Evolutionary conservation across 2,797 vertebrate species (phyloP).

Genomic region (Rhabdomys pumilio): DNA sequence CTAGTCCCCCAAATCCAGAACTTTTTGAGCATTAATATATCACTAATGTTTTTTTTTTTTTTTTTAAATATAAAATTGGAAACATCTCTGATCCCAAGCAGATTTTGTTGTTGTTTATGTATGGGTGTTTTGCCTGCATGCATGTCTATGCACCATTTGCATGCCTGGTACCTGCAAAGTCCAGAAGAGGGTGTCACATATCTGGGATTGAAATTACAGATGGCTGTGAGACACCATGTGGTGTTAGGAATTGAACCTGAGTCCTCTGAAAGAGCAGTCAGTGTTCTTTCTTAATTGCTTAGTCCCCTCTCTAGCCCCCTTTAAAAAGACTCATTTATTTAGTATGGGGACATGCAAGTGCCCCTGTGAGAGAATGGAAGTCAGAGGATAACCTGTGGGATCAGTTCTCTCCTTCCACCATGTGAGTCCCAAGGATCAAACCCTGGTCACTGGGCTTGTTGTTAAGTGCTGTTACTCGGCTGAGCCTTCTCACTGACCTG

Average conservation of each 20-base stretch:
- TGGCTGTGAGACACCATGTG: background rate
- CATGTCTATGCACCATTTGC: background rate
- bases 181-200: background rate
- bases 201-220: background rate
- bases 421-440: background rate
- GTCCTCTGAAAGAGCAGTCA: background rate
- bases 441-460: background rate
- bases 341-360: background rate
- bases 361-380: background rate
- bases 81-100: background rate
- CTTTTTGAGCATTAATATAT: background rate
- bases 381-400: background rate
- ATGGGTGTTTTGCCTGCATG: background rate
- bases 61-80: background rate
- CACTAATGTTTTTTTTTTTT: background rate
- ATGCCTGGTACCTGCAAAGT: background rate
- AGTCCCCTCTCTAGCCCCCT: background rate
- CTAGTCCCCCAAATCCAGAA: background rate
- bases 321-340: background rate
- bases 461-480: background rate
- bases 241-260: background rate
- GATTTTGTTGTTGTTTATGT: background rate
- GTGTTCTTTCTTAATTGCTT: background rate
- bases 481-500: background rate
- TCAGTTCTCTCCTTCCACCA: background rate